Percentiles rank a stretch among this genome's conserved stretches.
Evolutionary conservation across 2,113 vertebrate species (phyloP).

Genomic region (Agelaius tricolor): DNA sequence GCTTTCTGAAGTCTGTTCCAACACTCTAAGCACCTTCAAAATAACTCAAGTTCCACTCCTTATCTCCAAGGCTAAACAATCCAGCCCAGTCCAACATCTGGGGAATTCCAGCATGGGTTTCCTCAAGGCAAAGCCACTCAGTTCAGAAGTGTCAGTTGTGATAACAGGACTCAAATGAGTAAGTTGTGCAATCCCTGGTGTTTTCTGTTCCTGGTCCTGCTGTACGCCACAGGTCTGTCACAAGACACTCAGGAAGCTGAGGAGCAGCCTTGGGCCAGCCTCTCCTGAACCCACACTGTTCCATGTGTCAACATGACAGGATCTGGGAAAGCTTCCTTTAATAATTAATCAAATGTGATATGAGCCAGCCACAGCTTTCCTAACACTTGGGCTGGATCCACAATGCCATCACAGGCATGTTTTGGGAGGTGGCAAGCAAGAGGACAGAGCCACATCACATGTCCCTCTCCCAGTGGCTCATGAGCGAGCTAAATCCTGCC

Average conservation of each 20-base stretch:
- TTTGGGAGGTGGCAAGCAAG: not conserved
- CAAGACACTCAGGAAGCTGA: not conserved
- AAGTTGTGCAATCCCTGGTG: not conserved
- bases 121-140: not conserved
- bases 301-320: not conserved
- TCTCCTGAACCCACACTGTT: not conserved
- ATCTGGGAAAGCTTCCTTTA: not conserved
- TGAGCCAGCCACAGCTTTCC: not conserved
- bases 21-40: not conserved
- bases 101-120: not conserved
- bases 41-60: not conserved
- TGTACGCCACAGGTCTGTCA: not conserved
- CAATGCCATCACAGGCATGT: not conserved
- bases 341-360: not conserved
- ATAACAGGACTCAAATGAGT: not conserved
- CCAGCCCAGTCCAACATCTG: not conserved
- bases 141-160: not conserved
- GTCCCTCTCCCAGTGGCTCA: not conserved
- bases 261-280: not conserved
- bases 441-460: not conserved
- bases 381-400: not conserved
- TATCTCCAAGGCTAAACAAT: not conserved
- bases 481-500: not conserved
- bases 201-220: not conserved
- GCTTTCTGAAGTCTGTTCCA: not conserved